Conservation (phyloP, 2,888 invertebrate species). For the Cryptophagus acutangulus region DNA sequence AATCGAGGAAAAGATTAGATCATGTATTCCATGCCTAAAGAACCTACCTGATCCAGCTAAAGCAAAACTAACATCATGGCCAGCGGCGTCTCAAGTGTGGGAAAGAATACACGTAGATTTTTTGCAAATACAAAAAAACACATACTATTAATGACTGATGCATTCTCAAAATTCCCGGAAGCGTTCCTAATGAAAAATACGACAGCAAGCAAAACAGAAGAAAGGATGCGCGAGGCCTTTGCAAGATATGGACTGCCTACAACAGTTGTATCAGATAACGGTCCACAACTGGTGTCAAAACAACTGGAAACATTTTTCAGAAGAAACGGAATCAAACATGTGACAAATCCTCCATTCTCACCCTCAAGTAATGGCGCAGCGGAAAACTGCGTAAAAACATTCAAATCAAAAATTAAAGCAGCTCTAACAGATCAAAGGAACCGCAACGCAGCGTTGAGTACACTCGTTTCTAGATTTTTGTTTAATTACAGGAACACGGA, state of each 20-base stretch:
- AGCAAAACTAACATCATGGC: constrained; percentile 6
- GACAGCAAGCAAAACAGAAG: constrained; percentile 9
- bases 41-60: constrained; percentile 8
- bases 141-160: constrained; percentile 11
- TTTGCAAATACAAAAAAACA: constrained; percentile 3
- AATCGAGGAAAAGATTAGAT: constrained; percentile 13
- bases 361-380: constrained; percentile 5
- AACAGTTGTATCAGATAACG: not conserved
- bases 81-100: constrained; percentile 4
- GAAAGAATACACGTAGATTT: constrained; percentile 10
- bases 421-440: not conserved
- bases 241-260: constrained; percentile 4
- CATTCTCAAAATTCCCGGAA: constrained; percentile 13
- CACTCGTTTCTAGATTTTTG: not conserved
- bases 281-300: not conserved
- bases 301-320: not conserved
- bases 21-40: constrained; percentile 14
- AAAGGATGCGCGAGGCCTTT: constrained; percentile 12
- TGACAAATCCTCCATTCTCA: not conserved
- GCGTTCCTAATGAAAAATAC: constrained; percentile 11
- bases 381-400: no score
- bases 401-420: not conserved
- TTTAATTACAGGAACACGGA: not conserved
- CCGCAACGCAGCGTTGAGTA: not conserved
- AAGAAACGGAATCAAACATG: constrained; percentile 3